These are phyloP conservation scores for Callosobruchus maculatus DNA, from an alignment of 2,888 invertebrate genomes.

Conservation along the genomic window DNA sequence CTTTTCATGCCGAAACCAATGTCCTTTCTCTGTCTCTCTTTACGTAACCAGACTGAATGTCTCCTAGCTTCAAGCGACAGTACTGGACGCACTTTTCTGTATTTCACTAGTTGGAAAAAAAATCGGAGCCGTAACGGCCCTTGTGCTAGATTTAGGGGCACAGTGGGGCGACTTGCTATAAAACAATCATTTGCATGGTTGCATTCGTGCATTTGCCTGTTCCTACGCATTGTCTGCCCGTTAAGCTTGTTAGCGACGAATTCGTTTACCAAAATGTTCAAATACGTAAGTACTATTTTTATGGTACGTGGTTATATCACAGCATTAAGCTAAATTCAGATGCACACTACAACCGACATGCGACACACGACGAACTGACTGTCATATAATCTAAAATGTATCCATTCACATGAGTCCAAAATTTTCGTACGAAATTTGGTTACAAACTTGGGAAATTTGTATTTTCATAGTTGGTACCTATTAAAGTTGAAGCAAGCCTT, in stretches of 20 bases:
- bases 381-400: no score
- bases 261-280: neutral
- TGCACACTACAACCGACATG: no score
- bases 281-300: neutral
- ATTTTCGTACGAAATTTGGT: no score
- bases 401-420: no score
- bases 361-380: no score
- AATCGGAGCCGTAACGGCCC: neutral
- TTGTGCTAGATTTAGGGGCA: neutral
- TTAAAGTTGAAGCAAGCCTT: no score
- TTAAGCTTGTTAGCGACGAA: neutral
- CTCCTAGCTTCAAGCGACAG: neutral
- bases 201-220: neutral
- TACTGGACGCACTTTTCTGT: neutral
- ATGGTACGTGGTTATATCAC: no score
- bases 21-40: neutral
- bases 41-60: neutral
- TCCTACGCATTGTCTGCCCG: neutral
- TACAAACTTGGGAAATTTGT: no score
- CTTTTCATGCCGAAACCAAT: neutral
- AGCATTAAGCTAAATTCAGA: no score
- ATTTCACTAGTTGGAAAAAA: neutral
- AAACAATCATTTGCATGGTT: neutral
- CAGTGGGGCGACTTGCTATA: slow-evolving; percentile 1
- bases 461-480: no score